Percentiles rank a stretch among this genome's conserved stretches.
Evolutionary conservation across 2,888 invertebrate genomes (phyloP).

Genomic region (Antheraea yamamai): DNA sequence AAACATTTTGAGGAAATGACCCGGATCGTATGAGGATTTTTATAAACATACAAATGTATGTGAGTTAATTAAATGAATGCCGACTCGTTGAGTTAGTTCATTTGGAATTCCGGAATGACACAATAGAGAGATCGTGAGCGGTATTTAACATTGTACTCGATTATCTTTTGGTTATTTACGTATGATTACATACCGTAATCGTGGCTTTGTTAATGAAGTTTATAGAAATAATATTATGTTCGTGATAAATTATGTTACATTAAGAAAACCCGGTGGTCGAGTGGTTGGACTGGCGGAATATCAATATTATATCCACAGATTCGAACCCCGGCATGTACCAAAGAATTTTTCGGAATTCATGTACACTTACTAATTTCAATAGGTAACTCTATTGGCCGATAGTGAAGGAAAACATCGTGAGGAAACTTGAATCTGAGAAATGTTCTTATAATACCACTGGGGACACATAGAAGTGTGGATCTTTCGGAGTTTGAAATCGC

Average conservation of each 20-base stretch:
- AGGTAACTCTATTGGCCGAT: too few relatives aligned
- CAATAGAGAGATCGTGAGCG: neutral
- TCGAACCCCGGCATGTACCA: too few relatives aligned
- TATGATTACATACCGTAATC: neutral
- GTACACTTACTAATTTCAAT: too few relatives aligned
- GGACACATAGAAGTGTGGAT: too few relatives aligned
- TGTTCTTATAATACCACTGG: too few relatives aligned
- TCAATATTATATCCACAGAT: too few relatives aligned
- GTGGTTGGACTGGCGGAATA: too few relatives aligned
- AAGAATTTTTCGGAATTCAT: too few relatives aligned
- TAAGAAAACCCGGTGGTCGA: too few relatives aligned
- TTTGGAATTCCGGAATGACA: constrained; percentile 18
- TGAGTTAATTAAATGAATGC: neutral
- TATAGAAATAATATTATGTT: neutral
- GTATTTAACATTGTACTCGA: neutral
- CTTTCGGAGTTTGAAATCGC: too few relatives aligned
- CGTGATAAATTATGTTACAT: neutral
- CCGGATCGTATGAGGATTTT: neutral
- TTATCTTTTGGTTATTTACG: neutral
- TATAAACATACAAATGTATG: neutral
- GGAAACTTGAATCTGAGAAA: too few relatives aligned
- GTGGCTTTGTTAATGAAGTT: neutral
- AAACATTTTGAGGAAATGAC: neutral
- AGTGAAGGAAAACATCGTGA: too few relatives aligned
- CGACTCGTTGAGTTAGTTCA: constrained; percentile 16